These are phyloP conservation scores for Ectemnius continuus DNA, from an alignment of 2,888 invertebrate species.

Conservation along the genomic window DNA sequence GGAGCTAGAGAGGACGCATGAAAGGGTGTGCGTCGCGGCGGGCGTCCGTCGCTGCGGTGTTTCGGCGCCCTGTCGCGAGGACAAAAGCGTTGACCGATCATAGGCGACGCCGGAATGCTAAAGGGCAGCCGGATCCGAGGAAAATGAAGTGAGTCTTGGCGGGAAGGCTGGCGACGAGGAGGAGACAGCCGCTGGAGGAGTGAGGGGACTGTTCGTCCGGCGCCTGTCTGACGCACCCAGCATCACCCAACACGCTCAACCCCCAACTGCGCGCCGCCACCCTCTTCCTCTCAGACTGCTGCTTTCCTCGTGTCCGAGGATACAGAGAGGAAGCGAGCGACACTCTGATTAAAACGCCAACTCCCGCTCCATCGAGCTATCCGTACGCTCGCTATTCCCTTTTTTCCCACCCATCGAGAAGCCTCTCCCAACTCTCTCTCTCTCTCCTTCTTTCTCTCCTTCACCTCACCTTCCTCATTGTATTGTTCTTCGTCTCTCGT, in stretches of 20 bases:
- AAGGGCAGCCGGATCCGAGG: constrained; percentile 50
- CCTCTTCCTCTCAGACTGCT: constrained; percentile 51
- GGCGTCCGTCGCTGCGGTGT: constrained; percentile 28
- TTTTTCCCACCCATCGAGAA: constrained; percentile 21
- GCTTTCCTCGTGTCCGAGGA: constrained; percentile 62
- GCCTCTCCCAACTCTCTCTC: neutral
- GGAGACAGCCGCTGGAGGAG: constrained; percentile 54
- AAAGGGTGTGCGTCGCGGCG: constrained; percentile 36
- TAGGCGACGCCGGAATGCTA: constrained; percentile 48
- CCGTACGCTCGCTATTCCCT: constrained; percentile 49
- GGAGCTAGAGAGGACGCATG: constrained; percentile 35
- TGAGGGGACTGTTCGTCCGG: constrained; percentile 54
- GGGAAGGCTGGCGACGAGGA: constrained; percentile 32
- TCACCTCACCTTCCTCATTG: constrained; percentile 9
- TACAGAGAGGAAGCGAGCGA: constrained; percentile 64
- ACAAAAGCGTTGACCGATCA: constrained; percentile 61
- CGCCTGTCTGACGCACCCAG: constrained; percentile 61
- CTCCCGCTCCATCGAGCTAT: constrained; percentile 57
- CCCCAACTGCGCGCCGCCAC: constrained; percentile 18
- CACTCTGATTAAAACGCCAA: constrained; percentile 69
- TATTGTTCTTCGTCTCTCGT: neutral
- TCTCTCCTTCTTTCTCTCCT: constrained; percentile 46
- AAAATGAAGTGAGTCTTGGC: constrained; percentile 57
- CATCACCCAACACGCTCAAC: constrained; percentile 12
- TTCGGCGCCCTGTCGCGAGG: constrained; percentile 61